Evolutionary conservation across 2,888 invertebrate genomes (phyloP).

Genomic region (Pachydiplax longipennis): DNA sequence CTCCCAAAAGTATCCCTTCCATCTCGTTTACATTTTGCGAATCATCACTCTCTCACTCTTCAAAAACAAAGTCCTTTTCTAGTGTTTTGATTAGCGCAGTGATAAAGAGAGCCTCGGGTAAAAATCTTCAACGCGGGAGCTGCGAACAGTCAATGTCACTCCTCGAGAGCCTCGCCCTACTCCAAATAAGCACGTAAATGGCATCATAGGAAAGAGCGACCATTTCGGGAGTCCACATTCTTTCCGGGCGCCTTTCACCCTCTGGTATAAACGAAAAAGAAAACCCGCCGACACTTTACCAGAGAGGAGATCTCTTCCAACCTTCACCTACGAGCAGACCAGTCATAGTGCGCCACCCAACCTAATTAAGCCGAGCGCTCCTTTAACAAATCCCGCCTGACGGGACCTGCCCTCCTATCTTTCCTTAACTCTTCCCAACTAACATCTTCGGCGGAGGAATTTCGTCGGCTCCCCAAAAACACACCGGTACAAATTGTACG

Average conservation of each 20-base stretch:
- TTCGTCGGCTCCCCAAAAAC: background rate
- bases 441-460: background rate
- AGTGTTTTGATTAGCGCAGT: too few species aligned
- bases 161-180: background rate
- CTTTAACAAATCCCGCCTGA: background rate
- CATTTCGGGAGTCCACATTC: background rate
- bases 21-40: too few species aligned
- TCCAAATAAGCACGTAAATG: background rate
- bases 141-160: background rate
- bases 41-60: too few species aligned
- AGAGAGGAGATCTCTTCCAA: background rate
- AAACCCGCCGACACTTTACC: background rate
- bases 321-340: background rate
- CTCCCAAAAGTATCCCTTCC: too few species aligned
- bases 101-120: too few species aligned
- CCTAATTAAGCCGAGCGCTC: background rate
- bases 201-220: background rate
- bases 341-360: background rate
- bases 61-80: too few species aligned
- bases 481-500: background rate
- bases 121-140: background rate
- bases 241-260: background rate
- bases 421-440: background rate
- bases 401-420: background rate
- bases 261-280: background rate